Base-by-base conservation (phyloP, 1,140 invertebrate genomes). In the Cherax quadricarinatus region DNA sequence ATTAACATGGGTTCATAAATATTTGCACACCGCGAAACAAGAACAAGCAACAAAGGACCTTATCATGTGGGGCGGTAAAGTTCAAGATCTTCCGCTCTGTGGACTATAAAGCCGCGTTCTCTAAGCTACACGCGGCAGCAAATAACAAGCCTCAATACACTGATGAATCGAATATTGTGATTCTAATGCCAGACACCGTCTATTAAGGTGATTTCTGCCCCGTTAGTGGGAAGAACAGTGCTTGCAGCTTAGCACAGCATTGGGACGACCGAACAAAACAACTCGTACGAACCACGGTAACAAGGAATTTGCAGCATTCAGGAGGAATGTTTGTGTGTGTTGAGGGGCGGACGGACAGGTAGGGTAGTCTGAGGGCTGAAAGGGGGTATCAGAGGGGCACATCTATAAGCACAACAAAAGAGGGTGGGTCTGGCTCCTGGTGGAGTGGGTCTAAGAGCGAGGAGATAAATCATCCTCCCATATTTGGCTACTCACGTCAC, bases 81-180 rank as follows among this genome's bases (percentile, higher is more conserved):
- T 18, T 70, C 5, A 70, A 70, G 66, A 70, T 70, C 66, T 18
- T 21, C 14, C 21, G 21, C 12, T 12, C 5, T 18, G 14, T 70
- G 14, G 5, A 70, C 14, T 70, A 18, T 21, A 70, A 70, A 70
- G 21, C 66, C 66, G 66, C 14, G 21, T 16, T 70, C 66, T 18
- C 66, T 18, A 70, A 70, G 21, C 66, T 70, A 21, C 14, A 1
- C 66, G 6, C 14, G 14, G 14, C 66, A 16, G 5, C 21, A 18
- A 70, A 70, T 70, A 70, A 70, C 66, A 70, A 70, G 6, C 66
- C 66, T 70, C 66, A 70, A 70, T 70, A 70, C 18, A 70, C 66
- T 18, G 66, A 70, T 70, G 66, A 70, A 70, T 70, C 66, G 66
- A 70, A 70, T 18, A 70, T 70, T 70, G 66, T 70, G 66, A 70